Evolutionary conservation across 2,888 invertebrate genomes (phyloP), one percentile per base, ranked within the genome.

Genomic region (Ariolimax columbianus): DNA sequence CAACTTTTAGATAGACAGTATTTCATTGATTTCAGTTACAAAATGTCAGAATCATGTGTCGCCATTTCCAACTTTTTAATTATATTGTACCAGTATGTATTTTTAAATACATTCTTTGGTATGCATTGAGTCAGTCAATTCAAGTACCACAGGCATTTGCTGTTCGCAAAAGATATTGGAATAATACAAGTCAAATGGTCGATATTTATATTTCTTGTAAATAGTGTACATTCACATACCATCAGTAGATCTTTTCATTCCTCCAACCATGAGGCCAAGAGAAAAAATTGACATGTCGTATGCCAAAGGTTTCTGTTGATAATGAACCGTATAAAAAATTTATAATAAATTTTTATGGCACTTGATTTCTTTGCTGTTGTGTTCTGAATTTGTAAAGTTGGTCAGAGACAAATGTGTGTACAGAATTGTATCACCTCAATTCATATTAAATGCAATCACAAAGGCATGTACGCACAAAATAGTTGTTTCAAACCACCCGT

Each of bases 261-360:
- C 83, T 83, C 59, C 30, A 77, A 83, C 51, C 59, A 63, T 63
- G 73, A 83, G 55, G 77, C 59, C n/a, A 72, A 73, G 38, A 55
- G n/a, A 59, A 38, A 81, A 73, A 75, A 30, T 19, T 30, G 47
- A 75, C 73, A 75, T 72, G 43, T 40, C 75, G 77, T 77, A 77
- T 14, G 77, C 77, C 77, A 77, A 83, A 63, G 75, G 77, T 77
- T 75, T 83, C 77, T 77, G 77, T 77, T 83, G 77, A 77, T 77
- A 83, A 59, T 83, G 77, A 83, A 83, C 43, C 38, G 55, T 73
- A 83, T 77, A 77, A 59, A 73, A 70, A 83, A 83, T 77, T 83
- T 83, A 83, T 83, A 83, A 83, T 83, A 83, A 77, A 83, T 77
- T 83, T 77, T 68, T 77, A 83, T 77, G 83, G 77, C 77, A 75